Conservation (phyloP, 1,140 invertebrate genomes). For the Macrobrachium rosenbergii region DNA sequence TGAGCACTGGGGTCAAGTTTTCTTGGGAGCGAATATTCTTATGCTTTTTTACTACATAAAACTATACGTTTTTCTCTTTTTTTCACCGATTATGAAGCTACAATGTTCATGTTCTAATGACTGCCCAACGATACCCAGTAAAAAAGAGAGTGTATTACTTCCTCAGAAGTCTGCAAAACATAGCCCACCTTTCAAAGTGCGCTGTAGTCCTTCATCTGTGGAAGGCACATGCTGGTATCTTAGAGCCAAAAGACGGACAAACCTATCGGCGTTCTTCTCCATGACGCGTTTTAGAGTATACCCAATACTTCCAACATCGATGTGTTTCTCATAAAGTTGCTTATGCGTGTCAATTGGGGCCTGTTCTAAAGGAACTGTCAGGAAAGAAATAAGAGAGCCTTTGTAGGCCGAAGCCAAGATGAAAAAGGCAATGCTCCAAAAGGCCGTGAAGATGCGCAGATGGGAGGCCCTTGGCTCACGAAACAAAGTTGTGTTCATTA, state of each 20-base stretch:
- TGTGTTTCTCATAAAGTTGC: constrained; percentile 44
- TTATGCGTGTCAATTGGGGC: constrained; percentile 53
- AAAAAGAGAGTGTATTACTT: too few relatives aligned
- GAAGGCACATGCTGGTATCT: constrained; percentile 32
- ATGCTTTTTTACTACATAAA: too few relatives aligned
- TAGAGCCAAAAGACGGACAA: constrained; percentile 41
- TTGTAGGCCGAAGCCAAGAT: constrained; percentile 58
- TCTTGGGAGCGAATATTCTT: too few relatives aligned
- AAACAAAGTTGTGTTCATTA: constrained; percentile 39
- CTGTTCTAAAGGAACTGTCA: constrained; percentile 44
- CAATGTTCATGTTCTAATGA: too few relatives aligned
- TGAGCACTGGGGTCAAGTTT: too few relatives aligned
- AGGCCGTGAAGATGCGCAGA: constrained; percentile 33
- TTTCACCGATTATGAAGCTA: too few relatives aligned
- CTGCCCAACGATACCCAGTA: too few relatives aligned
- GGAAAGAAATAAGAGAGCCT: constrained; percentile 48
- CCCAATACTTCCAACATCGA: constrained; percentile 56
- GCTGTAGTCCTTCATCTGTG: constrained; percentile 29
- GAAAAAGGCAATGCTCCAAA: constrained; percentile 56
- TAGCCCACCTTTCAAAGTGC: constrained; percentile 31
- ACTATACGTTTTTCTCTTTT: too few relatives aligned
- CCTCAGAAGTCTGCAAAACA: too few relatives aligned
- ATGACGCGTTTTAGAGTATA: constrained; percentile 55
- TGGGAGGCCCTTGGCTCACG: constrained; percentile 28
- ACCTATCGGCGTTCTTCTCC: constrained; percentile 50